Evolutionary conservation across 2,113 vertebrate genomes (phyloP).

Genomic region (Podarcis cretensis): DNA sequence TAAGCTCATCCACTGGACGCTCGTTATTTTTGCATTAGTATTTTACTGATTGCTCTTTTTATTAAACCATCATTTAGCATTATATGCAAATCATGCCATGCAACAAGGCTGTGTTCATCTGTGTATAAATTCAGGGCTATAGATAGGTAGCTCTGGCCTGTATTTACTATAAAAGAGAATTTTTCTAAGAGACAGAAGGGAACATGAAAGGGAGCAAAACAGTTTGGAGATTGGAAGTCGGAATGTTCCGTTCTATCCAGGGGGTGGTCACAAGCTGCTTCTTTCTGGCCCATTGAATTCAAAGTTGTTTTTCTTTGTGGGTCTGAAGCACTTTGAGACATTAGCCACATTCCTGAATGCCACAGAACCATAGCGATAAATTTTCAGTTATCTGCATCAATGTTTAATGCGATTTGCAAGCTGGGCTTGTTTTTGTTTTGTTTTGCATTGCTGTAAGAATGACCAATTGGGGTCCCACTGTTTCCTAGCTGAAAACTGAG

Average conservation of each 20-base stretch:
- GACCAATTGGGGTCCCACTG: neutral
- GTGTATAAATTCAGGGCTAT: neutral
- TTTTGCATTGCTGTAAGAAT: neutral
- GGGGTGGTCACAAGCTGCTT: neutral
- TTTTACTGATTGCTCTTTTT: neutral
- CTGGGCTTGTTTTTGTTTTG: neutral
- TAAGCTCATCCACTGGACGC: rapidly evolving
- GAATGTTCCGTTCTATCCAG: neutral
- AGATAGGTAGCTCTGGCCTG: neutral
- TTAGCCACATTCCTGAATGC: conserved; percentile 8
- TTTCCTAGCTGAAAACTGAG: neutral
- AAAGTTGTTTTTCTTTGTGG: neutral
- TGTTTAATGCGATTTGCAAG: neutral
- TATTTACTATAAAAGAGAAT: neutral
- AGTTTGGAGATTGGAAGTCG: neutral
- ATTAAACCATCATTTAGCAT: too few relatives aligned
- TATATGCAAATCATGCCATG: neutral
- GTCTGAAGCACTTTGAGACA: conserved; percentile 5
- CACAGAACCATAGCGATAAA: neutral
- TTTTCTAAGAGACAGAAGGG: neutral
- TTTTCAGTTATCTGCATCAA: neutral
- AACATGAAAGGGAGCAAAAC: neutral
- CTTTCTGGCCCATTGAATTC: neutral
- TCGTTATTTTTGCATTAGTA: neutral
- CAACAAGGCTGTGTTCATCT: neutral